A percentile compares a stretch with the other conserved stretches of the same genome.
phyloP scores from a whole-genome alignment of 30 jellyfish, hydroid and myxozoan genomes.

The Mastigias papua region DNA sequence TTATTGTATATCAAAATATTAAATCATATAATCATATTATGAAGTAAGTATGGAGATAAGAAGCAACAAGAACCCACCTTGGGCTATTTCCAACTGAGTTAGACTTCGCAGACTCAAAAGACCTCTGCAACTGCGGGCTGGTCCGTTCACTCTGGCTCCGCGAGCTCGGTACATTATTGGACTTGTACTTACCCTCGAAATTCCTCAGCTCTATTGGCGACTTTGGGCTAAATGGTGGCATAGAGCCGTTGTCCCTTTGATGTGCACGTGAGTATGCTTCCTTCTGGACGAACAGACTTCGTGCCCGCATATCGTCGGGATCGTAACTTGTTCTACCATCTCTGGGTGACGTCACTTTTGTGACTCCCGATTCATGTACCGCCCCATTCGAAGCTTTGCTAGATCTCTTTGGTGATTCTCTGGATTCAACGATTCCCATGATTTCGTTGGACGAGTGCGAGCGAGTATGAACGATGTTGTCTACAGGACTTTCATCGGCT shows the following conservation, averaged over 20 bases:
- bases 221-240: background rate
- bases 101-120: constrained; percentile 29
- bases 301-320: constrained; percentile 24
- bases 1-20: no score
- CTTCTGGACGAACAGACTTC: background rate
- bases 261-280: constrained; percentile 2
- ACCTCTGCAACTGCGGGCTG: constrained; percentile 22
- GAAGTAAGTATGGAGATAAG: background rate
- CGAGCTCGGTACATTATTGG: constrained; percentile 5
- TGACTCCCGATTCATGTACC: background rate
- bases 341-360: constrained; percentile 16
- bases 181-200: background rate
- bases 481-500: background rate
- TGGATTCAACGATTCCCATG: constrained; percentile 25
- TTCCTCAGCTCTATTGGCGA: background rate
- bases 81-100: constrained; percentile 54
- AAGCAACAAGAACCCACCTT: background rate
- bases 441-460: constrained; percentile 59
- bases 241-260: background rate
- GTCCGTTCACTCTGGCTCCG: constrained; percentile 46
- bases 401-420: constrained; percentile 19
- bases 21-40: no score
- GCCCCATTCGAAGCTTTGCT: background rate
- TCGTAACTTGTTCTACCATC: background rate
- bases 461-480: constrained; percentile 40